A percentile compares a stretch with the other conserved stretches of the same genome.
Evolutionary conservation across 2,113 vertebrate genomes (phyloP).

Genomic region (Garra rufa): DNA sequence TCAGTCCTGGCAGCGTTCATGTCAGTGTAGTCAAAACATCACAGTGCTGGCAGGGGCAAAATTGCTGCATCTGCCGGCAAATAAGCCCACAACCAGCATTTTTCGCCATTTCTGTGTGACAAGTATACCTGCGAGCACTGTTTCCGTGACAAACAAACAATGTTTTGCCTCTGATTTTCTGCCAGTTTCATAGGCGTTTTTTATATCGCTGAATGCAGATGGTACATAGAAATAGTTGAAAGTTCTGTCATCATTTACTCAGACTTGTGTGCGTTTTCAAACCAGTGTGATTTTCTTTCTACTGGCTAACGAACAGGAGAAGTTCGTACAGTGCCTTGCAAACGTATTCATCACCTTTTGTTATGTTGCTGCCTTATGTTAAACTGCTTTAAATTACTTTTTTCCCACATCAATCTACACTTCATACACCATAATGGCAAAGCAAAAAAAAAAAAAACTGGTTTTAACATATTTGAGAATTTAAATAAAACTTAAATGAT

Average conservation of each 20-base stretch:
- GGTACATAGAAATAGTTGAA: conserved; percentile 9
- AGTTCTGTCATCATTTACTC: background rate
- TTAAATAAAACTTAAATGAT: no score
- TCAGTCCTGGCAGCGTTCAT: conserved; percentile 2
- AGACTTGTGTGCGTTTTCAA: background rate
- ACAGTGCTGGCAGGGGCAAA: conserved; percentile 9
- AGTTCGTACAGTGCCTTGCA: no score
- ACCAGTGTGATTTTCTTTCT: background rate
- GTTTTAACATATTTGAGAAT: no score
- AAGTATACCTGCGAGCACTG: background rate
- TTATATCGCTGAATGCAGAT: conserved; percentile 1
- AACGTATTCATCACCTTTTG: no score
- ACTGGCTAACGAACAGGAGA: background rate
- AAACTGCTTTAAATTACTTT: no score
- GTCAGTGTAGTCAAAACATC: conserved; percentile 39
- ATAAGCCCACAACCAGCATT: conserved; percentile 19
- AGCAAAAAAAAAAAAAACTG: no score
- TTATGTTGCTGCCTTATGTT: no score
- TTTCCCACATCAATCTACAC: no score
- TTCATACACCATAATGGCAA: no score
- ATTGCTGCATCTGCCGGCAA: conserved; percentile 32
- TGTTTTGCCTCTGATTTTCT: background rate
- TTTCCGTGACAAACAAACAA: conserved; percentile 33
- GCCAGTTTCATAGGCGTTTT: conserved; percentile 1
- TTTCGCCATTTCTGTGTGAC: conserved; percentile 35